These are phyloP conservation scores for Zophobas atratus DNA, from an alignment of 1,140 invertebrate genomes.

Conservation along the genomic window DNA sequence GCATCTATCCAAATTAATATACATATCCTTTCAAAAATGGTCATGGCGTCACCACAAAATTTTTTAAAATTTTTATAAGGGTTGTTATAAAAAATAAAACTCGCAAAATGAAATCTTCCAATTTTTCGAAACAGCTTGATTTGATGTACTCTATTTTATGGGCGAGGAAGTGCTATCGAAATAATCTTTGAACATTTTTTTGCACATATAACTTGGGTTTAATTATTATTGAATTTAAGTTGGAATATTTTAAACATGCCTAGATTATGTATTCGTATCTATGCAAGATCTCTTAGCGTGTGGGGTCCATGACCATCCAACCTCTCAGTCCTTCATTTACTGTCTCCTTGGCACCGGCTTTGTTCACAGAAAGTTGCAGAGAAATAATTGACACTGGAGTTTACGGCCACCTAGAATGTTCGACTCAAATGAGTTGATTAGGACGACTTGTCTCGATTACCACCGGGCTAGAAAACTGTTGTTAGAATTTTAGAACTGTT, in stretches of 20 bases:
- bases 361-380: conserved; percentile 54
- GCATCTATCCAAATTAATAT: no score
- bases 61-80: no score
- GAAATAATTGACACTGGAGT: conserved; percentile 58
- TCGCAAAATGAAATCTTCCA: no score
- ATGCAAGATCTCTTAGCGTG: conserved; percentile 51
- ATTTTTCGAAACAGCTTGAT: no score
- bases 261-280: conserved; percentile 48
- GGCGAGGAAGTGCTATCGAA: no score
- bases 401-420: conserved; percentile 54
- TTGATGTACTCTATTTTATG: no score
- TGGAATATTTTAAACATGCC: conserved; percentile 16
- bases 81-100: no score
- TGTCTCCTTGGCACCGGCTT: conserved; percentile 54
- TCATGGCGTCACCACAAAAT: no score
- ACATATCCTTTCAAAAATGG: no score
- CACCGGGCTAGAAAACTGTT: conserved; percentile 53
- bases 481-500: conserved; percentile 45
- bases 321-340: conserved; percentile 57
- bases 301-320: conserved; percentile 50
- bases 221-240: neutral
- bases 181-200: no score
- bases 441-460: conserved; percentile 51
- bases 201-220: no score
- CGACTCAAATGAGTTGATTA: conserved; percentile 55